phyloP scores from a whole-genome alignment of 1,140 invertebrate species.

The Bombus turneri region DNA sequence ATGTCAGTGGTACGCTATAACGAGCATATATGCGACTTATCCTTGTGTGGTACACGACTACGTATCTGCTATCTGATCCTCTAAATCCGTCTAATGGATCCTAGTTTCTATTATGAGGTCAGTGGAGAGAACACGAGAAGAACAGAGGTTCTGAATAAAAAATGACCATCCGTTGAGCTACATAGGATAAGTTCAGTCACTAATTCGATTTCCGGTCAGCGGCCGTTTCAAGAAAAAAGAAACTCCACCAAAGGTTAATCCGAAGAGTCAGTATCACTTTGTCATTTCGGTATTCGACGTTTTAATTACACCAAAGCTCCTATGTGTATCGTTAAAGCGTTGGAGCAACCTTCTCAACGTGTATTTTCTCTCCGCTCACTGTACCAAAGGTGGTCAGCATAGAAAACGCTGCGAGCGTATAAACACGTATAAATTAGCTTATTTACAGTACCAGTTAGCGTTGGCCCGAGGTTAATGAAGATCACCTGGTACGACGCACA shows the following conservation, averaged over 20 bases:
- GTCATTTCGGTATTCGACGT: not conserved
- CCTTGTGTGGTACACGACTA: no score
- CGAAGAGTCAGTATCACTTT: not conserved
- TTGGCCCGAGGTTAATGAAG: conserved; percentile 49
- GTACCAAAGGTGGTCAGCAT: not conserved
- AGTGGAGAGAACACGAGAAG: no score
- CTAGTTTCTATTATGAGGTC: no score
- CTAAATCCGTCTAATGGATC: not conserved
- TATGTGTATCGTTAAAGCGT: not conserved
- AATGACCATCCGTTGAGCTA: not conserved
- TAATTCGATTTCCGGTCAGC: not conserved
- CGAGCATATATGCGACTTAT: no score
- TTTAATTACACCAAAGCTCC: no score
- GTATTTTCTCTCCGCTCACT: not conserved
- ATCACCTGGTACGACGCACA: conserved; percentile 14
- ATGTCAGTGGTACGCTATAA: no score
- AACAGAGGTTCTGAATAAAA: not conserved
- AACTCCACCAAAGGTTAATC: not conserved
- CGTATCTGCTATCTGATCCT: not conserved
- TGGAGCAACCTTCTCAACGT: not conserved
- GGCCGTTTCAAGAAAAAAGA: not conserved
- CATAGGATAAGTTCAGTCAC: not conserved
- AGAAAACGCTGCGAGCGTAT: not conserved
- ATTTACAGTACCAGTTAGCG: conserved; percentile 31
- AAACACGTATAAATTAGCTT: conserved; percentile 48